Percentiles rank a stretch among this genome's conserved stretches.
These are phyloP conservation scores for Agrotis ipsilon DNA, from an alignment of 2,888 invertebrate genomes.

Conservation along the genomic window DNA sequence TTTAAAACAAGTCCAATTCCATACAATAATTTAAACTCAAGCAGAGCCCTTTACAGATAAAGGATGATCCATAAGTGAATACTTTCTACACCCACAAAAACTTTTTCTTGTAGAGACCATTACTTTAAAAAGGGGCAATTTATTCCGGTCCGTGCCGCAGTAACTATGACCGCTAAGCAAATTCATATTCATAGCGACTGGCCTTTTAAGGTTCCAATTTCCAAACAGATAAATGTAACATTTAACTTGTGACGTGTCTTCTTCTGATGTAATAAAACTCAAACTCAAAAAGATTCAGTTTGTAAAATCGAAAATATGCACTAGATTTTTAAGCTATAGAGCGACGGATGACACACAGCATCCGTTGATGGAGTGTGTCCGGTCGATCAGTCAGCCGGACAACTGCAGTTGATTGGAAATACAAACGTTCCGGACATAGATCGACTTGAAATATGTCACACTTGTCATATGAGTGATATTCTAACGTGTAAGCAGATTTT, in stretches of 20 bases:
- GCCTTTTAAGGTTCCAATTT: not conserved
- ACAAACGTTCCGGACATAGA: not conserved
- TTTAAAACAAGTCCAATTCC: no score
- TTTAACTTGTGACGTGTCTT: not conserved
- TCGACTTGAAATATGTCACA: not conserved
- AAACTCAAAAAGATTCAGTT: not conserved
- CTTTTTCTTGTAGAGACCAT: not conserved
- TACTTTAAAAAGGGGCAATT: no score
- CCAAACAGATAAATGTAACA: not conserved
- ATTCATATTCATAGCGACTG: no score
- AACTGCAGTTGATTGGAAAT: not conserved
- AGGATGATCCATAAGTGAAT: not conserved
- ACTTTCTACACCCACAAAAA: not conserved
- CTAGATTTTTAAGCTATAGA: not conserved
- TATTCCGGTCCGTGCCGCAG: no score
- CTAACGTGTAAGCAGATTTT: not conserved
- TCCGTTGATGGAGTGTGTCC: not conserved
- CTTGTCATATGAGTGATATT: not conserved
- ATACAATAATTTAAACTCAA: not conserved
- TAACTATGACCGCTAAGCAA: not conserved
- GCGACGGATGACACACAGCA: not conserved
- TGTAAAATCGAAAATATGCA: not conserved
- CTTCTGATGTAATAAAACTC: not conserved
- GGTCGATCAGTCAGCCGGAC: slow-evolving; percentile 5
- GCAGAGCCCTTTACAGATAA: not conserved